Percentiles rank a stretch among this genome's conserved stretches.
phyloP scores from a whole-genome alignment of 2,888 invertebrate genomes.

The Iphiclides podalirius region DNA sequence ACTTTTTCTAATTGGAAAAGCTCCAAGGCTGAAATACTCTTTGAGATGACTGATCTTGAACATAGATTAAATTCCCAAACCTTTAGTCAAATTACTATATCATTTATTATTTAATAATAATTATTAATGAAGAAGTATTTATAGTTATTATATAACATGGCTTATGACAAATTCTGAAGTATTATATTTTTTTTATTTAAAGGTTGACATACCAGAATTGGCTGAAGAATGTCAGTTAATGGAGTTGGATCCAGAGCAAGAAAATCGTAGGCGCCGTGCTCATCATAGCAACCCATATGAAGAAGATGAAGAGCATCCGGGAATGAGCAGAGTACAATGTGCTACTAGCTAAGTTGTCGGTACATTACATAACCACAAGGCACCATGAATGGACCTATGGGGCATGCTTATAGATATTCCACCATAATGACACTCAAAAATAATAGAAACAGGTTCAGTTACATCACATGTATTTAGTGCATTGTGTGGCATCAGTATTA shows the following conservation, averaged over 20 bases:
- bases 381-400: conserved; percentile 24
- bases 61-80: too few species aligned
- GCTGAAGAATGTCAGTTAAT: conserved; percentile 87
- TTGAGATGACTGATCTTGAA: too few species aligned
- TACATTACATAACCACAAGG: background rate
- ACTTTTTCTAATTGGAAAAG: too few species aligned
- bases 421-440: too few species aligned
- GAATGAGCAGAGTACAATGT: conserved; percentile 88
- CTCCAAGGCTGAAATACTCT: too few species aligned
- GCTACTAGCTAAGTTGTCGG: conserved; percentile 84
- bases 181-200: conserved; percentile 18
- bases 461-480: background rate
- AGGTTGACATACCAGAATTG: conserved; percentile 84
- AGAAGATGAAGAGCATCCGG: conserved; percentile 85
- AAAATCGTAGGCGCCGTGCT: conserved; percentile 83
- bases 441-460: background rate
- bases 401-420: background rate
- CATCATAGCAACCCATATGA: conserved; percentile 84
- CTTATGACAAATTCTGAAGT: too few species aligned
- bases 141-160: too few species aligned
- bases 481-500: background rate
- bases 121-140: too few species aligned
- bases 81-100: too few species aligned
- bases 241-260: conserved; percentile 89
- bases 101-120: too few species aligned